Evolutionary conservation across 2,113 vertebrate genomes (phyloP), one percentile per base, ranked within the genome.

Genomic region (Oncorhynchus nerka): DNA sequence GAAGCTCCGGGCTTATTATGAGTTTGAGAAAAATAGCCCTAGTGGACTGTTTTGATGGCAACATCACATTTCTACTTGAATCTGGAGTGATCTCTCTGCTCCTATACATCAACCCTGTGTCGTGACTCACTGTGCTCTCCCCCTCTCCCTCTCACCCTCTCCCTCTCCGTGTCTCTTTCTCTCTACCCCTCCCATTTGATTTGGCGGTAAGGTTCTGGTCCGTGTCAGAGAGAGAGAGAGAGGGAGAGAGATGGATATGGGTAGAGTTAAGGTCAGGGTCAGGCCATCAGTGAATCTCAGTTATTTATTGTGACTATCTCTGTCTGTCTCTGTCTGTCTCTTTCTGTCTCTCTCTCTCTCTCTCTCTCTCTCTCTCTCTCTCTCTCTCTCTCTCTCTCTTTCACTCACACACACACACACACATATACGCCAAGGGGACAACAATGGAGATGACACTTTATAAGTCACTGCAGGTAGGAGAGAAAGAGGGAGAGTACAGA

Each of bases 111-210:
- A 79, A 34, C 30, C 70, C 51, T 65, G 80, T 84, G 81, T 86
- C 79, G 75, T 84, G 76, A 77, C 77, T 84, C 79, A 68, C 79
- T 74, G 70, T 75, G 75, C 72, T 66, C 71, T 77, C 69, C 48
- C 67, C 82, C 72, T 79, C 75, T 66, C 74, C 24, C 66, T 71
- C n/a, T 77, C 34, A n/a, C 67, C 82, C 74, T 79, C 73, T 66
- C 74, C 24, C 66, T 71, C n/a, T 79, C 45, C 16, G 34, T 51
- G 11, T 51, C 49, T 51, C 49, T 51, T 51, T 51, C 9, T 51
- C 49, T 51, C 49, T 15, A 34, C 4, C 49, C 49, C 9, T 15
- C 15, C 49, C 49, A 15, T 15, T 74, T 82, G 67, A 26, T 77
- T 81, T 88, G 81, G 72, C 55, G 49, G 73, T 76, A 74, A 82